These are phyloP conservation scores for Tapera naevia DNA, from an alignment of 2,797 vertebrate species.

Conservation along the genomic window DNA sequence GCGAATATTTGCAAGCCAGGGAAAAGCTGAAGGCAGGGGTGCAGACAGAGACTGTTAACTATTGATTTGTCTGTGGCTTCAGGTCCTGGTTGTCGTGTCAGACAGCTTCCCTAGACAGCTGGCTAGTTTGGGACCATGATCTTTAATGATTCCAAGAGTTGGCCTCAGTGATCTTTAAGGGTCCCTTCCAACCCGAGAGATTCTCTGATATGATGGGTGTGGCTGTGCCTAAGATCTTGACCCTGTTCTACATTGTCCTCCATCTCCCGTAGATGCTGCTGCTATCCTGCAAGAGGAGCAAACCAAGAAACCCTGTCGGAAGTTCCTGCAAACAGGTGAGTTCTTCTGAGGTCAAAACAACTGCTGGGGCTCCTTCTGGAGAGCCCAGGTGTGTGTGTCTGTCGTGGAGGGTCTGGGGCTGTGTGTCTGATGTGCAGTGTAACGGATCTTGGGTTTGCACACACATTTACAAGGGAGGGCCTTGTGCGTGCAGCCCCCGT, in stretches of 20 bases:
- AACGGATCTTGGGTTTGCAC: background rate
- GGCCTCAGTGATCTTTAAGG: too few species aligned
- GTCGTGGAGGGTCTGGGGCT: background rate
- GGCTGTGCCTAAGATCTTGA: background rate
- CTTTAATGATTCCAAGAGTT: too few species aligned
- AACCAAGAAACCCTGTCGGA: slow-evolving; percentile 91
- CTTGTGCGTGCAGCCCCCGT: rapidly evolving
- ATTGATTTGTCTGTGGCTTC: background rate
- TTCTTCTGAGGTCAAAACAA: background rate
- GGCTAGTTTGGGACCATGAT: background rate
- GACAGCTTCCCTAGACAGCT: background rate
- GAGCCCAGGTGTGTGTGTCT: background rate
- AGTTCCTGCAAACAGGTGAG: slow-evolving; percentile 91
- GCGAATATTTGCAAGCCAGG: background rate
- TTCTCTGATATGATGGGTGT: rapidly evolving
- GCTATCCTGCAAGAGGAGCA: slow-evolving; percentile 90
- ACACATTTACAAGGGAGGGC: background rate
- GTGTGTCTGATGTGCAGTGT: rapidly evolving
- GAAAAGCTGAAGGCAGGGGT: background rate
- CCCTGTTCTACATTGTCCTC: background rate
- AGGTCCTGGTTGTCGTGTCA: background rate
- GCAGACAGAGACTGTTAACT: background rate
- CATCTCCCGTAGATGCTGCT: slow-evolving; percentile 79
- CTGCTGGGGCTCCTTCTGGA: background rate
- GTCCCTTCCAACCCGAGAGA: too few species aligned